These are phyloP conservation scores for Drosophila tanythrix DNA, from an alignment of 2,888 invertebrate genomes.

Conservation along the genomic window DNA sequence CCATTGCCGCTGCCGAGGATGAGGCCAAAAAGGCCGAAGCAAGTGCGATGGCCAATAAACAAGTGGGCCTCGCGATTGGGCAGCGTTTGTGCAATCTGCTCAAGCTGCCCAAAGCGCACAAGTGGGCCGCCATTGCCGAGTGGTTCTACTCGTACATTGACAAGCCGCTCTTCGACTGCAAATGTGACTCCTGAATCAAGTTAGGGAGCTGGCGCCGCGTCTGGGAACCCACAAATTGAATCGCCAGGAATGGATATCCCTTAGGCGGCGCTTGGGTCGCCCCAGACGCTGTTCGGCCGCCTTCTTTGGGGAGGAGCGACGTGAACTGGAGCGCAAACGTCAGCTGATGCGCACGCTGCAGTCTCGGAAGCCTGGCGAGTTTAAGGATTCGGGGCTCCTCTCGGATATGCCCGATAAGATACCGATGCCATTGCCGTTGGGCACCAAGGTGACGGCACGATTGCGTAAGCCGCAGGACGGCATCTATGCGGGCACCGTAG, in stretches of 20 bases:
- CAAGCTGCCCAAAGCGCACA: conserved; percentile 98
- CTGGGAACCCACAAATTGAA: conserved; percentile 93
- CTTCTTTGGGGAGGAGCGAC: conserved; percentile 97
- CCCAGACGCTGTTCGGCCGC: conserved; percentile 97
- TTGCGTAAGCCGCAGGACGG: conserved; percentile 97
- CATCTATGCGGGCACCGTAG: conserved; percentile 96
- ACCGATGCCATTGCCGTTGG: conserved; percentile 96
- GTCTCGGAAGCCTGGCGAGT: conserved; percentile 93
- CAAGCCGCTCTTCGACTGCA: conserved; percentile 95
- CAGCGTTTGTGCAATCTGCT: conserved; percentile 95
- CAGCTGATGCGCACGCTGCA: conserved; percentile 96
- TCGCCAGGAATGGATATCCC: conserved; percentile 97
- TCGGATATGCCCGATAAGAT: conserved; percentile 97
- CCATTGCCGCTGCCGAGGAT: conserved; percentile 33
- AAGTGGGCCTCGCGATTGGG: conserved; percentile 95
- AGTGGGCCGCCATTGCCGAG: conserved; percentile 99
- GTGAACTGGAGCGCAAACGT: conserved; percentile 94
- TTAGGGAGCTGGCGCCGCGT: conserved; percentile 97
- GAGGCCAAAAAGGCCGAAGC: conserved; percentile 84
- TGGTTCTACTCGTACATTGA: conserved; percentile 99
- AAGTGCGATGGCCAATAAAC: conserved; percentile 89
- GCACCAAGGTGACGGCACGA: conserved; percentile 94
- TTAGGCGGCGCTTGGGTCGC: conserved; percentile 98
- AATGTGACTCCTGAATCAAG: conserved; percentile 89
- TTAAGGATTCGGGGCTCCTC: conserved; percentile 88